These are phyloP conservation scores for Protophormia terraenovae DNA, from an alignment of 2,888 invertebrate species.

Conservation along the genomic window DNA sequence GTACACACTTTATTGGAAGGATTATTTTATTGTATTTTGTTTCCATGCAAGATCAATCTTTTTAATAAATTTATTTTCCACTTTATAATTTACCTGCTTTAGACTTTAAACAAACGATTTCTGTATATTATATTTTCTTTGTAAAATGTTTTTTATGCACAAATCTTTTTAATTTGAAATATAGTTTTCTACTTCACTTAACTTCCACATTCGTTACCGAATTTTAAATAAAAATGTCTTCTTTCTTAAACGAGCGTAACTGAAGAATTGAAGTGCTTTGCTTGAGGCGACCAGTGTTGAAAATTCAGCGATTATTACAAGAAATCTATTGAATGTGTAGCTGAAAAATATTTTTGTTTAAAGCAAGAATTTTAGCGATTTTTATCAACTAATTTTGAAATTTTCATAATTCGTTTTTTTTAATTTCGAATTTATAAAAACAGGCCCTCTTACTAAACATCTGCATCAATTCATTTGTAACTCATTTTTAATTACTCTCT, in stretches of 20 bases:
- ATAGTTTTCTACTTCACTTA: constrained; percentile 41
- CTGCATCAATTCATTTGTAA: too few relatives aligned
- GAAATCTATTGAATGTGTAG: too few relatives aligned
- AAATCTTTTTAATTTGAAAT: constrained; percentile 38
- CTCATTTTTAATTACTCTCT: too few relatives aligned
- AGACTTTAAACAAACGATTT: constrained; percentile 14
- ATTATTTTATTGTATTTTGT: constrained; percentile 15
- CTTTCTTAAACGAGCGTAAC: constrained; percentile 70
- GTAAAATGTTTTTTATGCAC: constrained; percentile 28
- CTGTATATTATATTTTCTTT: constrained; percentile 10
- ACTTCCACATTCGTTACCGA: constrained; percentile 62
- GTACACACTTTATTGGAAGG: constrained; percentile 52
- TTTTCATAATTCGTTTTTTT: too few relatives aligned
- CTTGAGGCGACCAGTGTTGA: constrained; percentile 63
- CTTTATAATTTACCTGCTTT: constrained; percentile 57
- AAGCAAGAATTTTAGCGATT: too few relatives aligned
- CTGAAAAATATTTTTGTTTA: too few relatives aligned
- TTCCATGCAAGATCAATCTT: background rate
- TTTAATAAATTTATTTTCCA: constrained; percentile 14
- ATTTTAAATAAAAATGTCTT: constrained; percentile 70
- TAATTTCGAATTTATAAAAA: too few relatives aligned
- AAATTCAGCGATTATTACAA: too few relatives aligned
- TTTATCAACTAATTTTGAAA: too few relatives aligned
- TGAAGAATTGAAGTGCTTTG: constrained; percentile 68
- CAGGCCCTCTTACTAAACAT: too few relatives aligned